Percentiles rank a stretch among this genome's conserved stretches.
These are phyloP conservation scores for Scaptomyza flava DNA, from an alignment of 2,888 invertebrate species.

Conservation along the genomic window DNA sequence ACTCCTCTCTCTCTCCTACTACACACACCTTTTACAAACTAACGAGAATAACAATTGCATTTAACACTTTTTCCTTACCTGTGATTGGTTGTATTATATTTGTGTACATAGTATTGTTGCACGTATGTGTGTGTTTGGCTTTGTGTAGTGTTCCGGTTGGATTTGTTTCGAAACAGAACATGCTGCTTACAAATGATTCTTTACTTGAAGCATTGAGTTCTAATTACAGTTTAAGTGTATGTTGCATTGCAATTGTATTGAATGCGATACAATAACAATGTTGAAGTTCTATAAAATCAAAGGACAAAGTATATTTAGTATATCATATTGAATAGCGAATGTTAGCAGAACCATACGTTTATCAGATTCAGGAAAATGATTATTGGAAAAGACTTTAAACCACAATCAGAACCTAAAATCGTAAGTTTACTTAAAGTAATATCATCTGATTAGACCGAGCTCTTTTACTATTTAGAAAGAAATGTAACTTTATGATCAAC, in stretches of 20 bases:
- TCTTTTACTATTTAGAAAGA: too few species aligned
- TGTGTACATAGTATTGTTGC: constrained; percentile 26
- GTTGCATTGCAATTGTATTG: constrained; percentile 4
- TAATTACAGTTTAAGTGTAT: constrained; percentile 36
- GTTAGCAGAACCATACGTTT: too few species aligned
- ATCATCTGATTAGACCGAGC: too few species aligned
- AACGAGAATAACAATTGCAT: constrained; percentile 47
- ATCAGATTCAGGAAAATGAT: too few species aligned
- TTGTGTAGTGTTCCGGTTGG: constrained; percentile 36
- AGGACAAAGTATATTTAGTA: neutral
- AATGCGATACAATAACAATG: neutral
- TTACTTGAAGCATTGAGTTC: constrained; percentile 54
- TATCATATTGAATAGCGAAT: neutral
- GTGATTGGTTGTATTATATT: constrained; percentile 22
- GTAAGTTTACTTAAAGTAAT: too few species aligned
- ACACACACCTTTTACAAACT: constrained; percentile 26
- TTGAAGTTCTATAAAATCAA: neutral
- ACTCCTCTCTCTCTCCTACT: neutral
- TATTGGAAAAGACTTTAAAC: too few species aligned
- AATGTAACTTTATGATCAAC: too few species aligned
- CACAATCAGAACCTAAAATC: too few species aligned
- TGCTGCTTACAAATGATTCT: constrained; percentile 59
- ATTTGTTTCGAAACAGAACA: constrained; percentile 40
- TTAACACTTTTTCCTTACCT: neutral
- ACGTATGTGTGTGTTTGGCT: constrained; percentile 22